Conservation (phyloP, 1,140 invertebrate species). For the Cydia splendana region DNA sequence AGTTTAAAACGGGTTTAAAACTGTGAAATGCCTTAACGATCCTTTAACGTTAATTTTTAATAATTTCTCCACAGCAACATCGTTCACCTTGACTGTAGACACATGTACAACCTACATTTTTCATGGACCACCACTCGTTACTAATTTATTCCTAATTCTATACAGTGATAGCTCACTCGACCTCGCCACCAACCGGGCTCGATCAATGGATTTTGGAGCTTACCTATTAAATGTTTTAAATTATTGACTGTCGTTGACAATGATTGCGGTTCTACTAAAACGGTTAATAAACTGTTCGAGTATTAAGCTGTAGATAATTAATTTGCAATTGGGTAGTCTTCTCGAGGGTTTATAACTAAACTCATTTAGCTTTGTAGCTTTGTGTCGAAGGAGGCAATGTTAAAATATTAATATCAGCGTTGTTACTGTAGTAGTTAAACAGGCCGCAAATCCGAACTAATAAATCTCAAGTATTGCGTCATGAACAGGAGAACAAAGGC, state of each 20-base stretch:
- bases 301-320: constrained; percentile 11
- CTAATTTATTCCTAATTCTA: constrained; percentile 31
- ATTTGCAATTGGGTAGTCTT: constrained; percentile 2
- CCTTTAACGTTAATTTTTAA: background rate
- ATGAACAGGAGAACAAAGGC: constrained; percentile 36
- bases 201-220: constrained; percentile 27
- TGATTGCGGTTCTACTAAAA: background rate
- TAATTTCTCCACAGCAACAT: background rate
- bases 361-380: background rate
- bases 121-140: constrained; percentile 15
- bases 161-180: constrained; percentile 29
- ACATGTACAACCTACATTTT: background rate
- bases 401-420: background rate
- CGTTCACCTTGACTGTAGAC: constrained; percentile 4
- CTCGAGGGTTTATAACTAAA: background rate
- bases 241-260: constrained; percentile 2
- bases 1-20: constrained; percentile 24
- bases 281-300: background rate
- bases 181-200: constrained; percentile 26
- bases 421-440: background rate
- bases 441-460: constrained; percentile 1
- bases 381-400: background rate
- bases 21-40: background rate
- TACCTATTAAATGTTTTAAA: constrained; percentile 12
- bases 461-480: constrained; percentile 28